Percentiles rank a stretch among this genome's conserved stretches.
Evolutionary conservation across 2,797 vertebrate species (phyloP).

Genomic region (Acrocephalus scirpaceus): DNA sequence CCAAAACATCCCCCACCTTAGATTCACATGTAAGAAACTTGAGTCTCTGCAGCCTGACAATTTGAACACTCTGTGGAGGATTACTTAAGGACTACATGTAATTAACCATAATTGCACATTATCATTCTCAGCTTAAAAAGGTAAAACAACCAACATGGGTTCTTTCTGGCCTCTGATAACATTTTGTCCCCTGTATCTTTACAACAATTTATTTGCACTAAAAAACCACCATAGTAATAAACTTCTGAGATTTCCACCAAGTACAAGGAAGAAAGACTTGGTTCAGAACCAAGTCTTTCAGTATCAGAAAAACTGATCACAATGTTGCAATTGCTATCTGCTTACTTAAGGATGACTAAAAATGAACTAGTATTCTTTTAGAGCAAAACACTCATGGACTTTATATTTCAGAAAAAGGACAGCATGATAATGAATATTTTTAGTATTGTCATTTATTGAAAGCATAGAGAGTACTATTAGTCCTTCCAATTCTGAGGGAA

Average conservation of each 20-base stretch:
- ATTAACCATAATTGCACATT: conserved; percentile 4
- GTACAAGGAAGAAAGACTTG: background rate
- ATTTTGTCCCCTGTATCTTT: background rate
- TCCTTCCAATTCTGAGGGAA: background rate
- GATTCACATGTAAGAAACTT: background rate
- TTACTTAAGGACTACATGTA: background rate
- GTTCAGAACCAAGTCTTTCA: background rate
- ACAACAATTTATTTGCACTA: background rate
- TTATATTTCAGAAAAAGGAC: background rate
- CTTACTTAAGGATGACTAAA: background rate
- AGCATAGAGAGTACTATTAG: background rate
- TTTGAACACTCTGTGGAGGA: background rate
- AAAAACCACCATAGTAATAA: background rate
- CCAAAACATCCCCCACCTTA: accelerated
- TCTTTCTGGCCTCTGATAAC: background rate
- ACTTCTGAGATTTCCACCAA: background rate
- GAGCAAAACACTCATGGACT: background rate
- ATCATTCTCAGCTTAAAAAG: background rate
- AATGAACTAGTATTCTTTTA: background rate
- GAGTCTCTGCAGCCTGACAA: background rate
- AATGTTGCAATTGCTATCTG: background rate
- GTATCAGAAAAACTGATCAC: background rate
- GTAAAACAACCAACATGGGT: background rate
- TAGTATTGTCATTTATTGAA: background rate
- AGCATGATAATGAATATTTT: background rate